These are phyloP conservation scores for Rhinogobio ventralis DNA, from an alignment of 2,797 vertebrate species.

Conservation along the genomic window DNA sequence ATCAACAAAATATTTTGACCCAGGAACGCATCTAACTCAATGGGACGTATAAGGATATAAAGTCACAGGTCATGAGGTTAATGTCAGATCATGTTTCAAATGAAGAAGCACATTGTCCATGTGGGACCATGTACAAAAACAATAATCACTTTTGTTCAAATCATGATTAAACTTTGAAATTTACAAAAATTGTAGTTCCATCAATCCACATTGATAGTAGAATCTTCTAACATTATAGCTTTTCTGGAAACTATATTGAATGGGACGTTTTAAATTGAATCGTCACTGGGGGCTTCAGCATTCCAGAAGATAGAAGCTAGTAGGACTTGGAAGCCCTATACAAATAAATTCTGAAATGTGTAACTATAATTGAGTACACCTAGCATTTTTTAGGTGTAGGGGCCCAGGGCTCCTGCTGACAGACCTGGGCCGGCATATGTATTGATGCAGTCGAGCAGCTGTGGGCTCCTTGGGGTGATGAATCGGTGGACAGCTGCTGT, in stretches of 20 bases:
- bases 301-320: neutral
- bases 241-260: neutral
- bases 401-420: neutral
- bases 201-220: neutral
- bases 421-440: neutral
- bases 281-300: neutral
- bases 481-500: constrained; percentile 34
- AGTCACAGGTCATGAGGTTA: neutral
- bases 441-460: constrained; percentile 7
- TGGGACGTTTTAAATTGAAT: neutral
- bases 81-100: neutral
- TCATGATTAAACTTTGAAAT: neutral
- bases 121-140: neutral
- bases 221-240: neutral
- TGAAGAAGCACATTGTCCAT: neutral
- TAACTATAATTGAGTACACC: neutral
- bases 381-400: neutral
- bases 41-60: neutral
- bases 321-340: neutral
- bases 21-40: neutral
- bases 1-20: neutral
- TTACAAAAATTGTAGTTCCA: neutral
- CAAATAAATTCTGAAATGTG: neutral
- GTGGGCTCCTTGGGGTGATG: constrained; percentile 26
- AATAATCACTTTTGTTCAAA: neutral